Percentiles rank a stretch among this genome's conserved stretches.
These are phyloP conservation scores for Metaphire vulgaris DNA, from an alignment of 1,140 invertebrate species.

Conservation along the genomic window DNA sequence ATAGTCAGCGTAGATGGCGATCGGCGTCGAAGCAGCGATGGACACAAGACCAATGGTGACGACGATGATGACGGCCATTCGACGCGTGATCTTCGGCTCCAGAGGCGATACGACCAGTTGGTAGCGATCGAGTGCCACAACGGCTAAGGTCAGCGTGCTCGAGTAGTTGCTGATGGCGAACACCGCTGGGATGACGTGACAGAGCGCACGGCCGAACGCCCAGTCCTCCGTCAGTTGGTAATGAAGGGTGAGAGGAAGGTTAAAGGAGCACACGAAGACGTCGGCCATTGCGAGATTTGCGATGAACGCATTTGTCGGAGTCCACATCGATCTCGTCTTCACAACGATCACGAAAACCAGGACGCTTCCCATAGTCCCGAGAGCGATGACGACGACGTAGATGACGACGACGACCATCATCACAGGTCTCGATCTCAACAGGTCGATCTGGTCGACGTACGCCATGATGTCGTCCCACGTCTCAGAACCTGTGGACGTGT, in stretches of 20 bases:
- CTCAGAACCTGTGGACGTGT: no score
- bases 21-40: slow-evolving; percentile 13
- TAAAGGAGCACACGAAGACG: slow-evolving; percentile 24
- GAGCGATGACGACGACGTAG: no score
- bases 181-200: slow-evolving; percentile 20
- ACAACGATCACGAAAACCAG: slow-evolving; percentile 27
- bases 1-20: slow-evolving; percentile 19
- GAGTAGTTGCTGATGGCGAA: slow-evolving; percentile 26
- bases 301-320: slow-evolving; percentile 28
- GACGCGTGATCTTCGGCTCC: slow-evolving; percentile 22
- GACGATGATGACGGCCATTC: slow-evolving; percentile 20
- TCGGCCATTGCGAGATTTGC: no score
- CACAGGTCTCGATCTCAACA: no score
- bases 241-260: slow-evolving; percentile 27
- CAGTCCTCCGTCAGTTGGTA: slow-evolving; percentile 25
- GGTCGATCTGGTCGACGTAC: no score
- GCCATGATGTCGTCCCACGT: no score
- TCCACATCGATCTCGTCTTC: slow-evolving; percentile 27
- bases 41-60: slow-evolving; percentile 23
- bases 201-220: slow-evolving; percentile 22
- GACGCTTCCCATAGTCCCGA: slow-evolving; percentile 26
- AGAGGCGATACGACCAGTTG: slow-evolving; percentile 23
- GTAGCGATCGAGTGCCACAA: slow-evolving; percentile 28
- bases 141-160: slow-evolving; percentile 20
- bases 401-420: no score